These are phyloP conservation scores for Archips crataeganus DNA, from an alignment of 2,888 invertebrate genomes.

Conservation along the genomic window DNA sequence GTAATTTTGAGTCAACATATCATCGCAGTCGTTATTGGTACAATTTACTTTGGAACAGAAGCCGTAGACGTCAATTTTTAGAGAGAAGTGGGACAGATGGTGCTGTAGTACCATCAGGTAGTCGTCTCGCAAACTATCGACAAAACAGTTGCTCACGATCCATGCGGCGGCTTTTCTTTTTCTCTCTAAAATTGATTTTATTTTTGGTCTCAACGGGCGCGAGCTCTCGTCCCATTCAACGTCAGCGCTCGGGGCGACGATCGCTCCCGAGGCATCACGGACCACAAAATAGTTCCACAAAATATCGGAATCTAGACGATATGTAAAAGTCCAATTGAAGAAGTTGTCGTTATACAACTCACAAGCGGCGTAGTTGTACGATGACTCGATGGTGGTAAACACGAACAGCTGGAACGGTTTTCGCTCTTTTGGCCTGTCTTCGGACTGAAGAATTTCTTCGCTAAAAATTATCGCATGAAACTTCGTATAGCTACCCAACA, in stretches of 20 bases:
- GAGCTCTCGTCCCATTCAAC: conserved; percentile 52
- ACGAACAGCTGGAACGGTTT: conserved; percentile 57
- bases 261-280: conserved; percentile 51
- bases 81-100: conserved; percentile 59
- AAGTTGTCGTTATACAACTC: conserved; percentile 61
- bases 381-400: conserved; percentile 59
- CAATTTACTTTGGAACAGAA: conserved; percentile 56
- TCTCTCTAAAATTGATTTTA: conserved; percentile 52
- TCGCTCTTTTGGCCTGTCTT: conserved; percentile 50
- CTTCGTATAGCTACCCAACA: conserved; percentile 50
- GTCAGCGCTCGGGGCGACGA: conserved; percentile 58
- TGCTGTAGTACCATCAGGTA: conserved; percentile 62
- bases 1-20: conserved; percentile 61
- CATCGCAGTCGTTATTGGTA: conserved; percentile 50
- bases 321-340: conserved; percentile 71
- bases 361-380: conserved; percentile 58
- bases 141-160: conserved; percentile 60
- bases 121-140: conserved; percentile 55
- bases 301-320: conserved; percentile 67
- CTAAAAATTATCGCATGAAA: conserved; percentile 62
- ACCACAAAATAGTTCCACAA: conserved; percentile 63
- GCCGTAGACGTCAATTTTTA: conserved; percentile 64
- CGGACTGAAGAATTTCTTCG: conserved; percentile 48
- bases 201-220: conserved; percentile 45
- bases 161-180: conserved; percentile 67